Evolutionary conservation across 2,797 vertebrate genomes (phyloP).

Genomic region (Chrysocyon brachyurus): DNA sequence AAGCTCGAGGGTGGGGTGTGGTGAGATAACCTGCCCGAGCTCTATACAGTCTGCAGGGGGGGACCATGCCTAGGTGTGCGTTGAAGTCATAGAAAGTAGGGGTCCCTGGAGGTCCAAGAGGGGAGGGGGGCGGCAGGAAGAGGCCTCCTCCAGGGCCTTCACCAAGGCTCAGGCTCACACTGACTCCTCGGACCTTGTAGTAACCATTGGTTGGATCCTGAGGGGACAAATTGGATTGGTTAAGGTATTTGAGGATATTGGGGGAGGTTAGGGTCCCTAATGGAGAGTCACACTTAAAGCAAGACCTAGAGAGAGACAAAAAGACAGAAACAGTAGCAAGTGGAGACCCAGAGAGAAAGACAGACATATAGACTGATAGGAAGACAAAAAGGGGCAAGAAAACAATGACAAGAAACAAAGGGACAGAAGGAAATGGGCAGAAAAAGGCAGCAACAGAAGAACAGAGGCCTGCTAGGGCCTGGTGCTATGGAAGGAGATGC

Average conservation of each 20-base stretch:
- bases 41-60: conserved; percentile 67
- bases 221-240: neutral
- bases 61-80: conserved; percentile 59
- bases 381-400: neutral
- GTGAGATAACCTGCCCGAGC: conserved; percentile 90
- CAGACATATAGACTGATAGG: neutral
- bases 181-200: conserved; percentile 95
- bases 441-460: neutral
- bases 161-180: conserved; percentile 92
- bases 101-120: conserved; percentile 34
- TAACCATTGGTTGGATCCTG: conserved; percentile 97
- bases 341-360: neutral
- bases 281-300: neutral
- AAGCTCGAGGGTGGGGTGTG: conserved; percentile 93
- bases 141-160: conserved; percentile 91
- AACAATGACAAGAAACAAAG: neutral
- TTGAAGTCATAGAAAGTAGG: conserved; percentile 77
- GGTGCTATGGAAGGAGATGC: neutral
- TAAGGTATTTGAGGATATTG: neutral
- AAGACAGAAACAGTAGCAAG: neutral
- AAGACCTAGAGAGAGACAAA: neutral
- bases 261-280: neutral
- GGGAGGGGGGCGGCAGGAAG: conserved; percentile 82
- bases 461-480: neutral
- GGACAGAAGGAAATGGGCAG: neutral